A percentile compares a stretch with the other conserved stretches of the same genome.
Conservation (phyloP, 1,140 invertebrate genomes). For the Papilio xuthus region DNA sequence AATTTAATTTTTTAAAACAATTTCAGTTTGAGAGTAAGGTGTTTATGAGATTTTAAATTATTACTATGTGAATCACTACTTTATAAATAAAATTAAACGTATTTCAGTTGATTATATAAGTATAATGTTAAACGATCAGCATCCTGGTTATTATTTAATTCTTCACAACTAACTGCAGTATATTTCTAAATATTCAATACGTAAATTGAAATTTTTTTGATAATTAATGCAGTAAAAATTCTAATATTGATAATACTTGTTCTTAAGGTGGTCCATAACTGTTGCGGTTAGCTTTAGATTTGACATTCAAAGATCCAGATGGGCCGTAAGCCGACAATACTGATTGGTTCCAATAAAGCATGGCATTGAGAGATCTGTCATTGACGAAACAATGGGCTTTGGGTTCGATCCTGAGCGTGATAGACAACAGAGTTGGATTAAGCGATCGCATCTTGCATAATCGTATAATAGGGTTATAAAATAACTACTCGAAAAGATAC, state of each 20-base stretch:
- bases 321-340: conserved; percentile 73
- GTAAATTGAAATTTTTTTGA: too few relatives aligned
- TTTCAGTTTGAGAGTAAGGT: too few relatives aligned
- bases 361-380: conserved; percentile 73
- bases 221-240: too few relatives aligned
- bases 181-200: too few relatives aligned
- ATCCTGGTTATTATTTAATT: too few relatives aligned
- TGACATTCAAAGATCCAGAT: conserved; percentile 61
- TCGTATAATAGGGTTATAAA: conserved; percentile 17
- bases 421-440: conserved; percentile 51
- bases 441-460: conserved; percentile 34
- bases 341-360: conserved; percentile 75
- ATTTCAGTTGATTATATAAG: too few relatives aligned
- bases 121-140: too few relatives aligned
- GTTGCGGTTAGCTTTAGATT: conserved; percentile 53
- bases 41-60: too few relatives aligned
- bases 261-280: conserved; percentile 33
- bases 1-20: too few relatives aligned
- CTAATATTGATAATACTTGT: background rate
- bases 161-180: too few relatives aligned
- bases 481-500: background rate
- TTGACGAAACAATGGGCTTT: conserved; percentile 68
- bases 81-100: too few relatives aligned
- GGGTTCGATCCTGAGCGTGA: conserved; percentile 62
- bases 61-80: too few relatives aligned